Evolutionary conservation across 92 coral and sea anemone genomes (phyloP), one percentile per base, ranked within the genome.

Genomic region (Zoanthus sansibaricus): DNA sequence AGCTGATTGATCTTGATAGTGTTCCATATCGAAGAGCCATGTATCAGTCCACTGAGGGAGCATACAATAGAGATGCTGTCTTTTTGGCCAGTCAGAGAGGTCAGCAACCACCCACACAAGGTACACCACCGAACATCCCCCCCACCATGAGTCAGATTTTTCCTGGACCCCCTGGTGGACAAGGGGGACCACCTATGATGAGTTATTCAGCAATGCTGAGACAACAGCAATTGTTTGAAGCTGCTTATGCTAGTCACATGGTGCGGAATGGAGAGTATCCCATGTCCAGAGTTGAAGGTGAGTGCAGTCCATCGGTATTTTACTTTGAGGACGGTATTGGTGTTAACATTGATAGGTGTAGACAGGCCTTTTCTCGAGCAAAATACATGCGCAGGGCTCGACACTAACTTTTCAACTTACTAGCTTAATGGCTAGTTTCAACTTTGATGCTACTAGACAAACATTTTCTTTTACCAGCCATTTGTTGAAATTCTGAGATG

Each of bases 231-330:
- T 42, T 91, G 49, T 89, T 94, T 71, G 93, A 93, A 69, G 98
- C 98, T 15, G 95, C 95, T 37, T 94, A 94, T 62, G 92, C 93
- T 12, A 92, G 94, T 88, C 98, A 94, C 54, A 91, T 94, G 98
- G 85, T 80, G 15, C 91, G 96, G 33, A 94, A 94, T 83, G 98
- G 98, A 71, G 93, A 94, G 70, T 93, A 79, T 75, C 91, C 93
- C 0, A 85, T 93, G 70, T 90, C 86, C 67, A 79, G 92, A 17
- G 62, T 87, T 64, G 97, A 94, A 92, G 97, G 72, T 67, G 4
- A 30, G 45, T 31, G 44, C 10, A 30, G 30, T 62, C 69, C 30
- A 17, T 14, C 2, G 66, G 15, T 59, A 14, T 59, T 13, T 13
- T 3, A 45, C 20, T 2, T 37, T 31, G 75, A 9, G 0, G 42